Conservation (phyloP, 2,113 vertebrate genomes). For the Campylomormyrus tamandua region DNA sequence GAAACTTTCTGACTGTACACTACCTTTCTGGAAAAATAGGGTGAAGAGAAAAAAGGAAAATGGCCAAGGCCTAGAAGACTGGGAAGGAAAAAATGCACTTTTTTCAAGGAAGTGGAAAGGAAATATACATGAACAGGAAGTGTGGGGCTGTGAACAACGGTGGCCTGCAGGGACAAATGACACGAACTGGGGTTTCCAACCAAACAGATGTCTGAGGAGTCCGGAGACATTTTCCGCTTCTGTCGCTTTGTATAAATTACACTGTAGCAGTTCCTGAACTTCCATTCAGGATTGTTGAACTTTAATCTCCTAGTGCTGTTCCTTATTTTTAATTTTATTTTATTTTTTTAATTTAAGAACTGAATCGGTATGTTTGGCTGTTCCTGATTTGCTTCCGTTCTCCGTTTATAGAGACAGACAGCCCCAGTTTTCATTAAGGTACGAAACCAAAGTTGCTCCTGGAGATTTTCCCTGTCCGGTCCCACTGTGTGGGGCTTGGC, state of each 20-base stretch:
- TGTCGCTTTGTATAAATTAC: conserved; percentile 72
- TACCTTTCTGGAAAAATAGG: conserved; percentile 30
- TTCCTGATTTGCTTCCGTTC: conserved; percentile 35
- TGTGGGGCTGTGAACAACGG: conserved; percentile 15
- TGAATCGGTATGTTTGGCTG: conserved; percentile 31
- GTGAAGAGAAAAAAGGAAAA: conserved; percentile 3
- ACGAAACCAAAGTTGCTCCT: conserved; percentile 90
- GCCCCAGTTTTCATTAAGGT: conserved; percentile 70
- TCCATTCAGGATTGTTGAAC: conserved; percentile 44
- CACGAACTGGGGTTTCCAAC: background rate
- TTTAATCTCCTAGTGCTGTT: conserved; percentile 81
- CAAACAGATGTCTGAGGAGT: conserved; percentile 32
- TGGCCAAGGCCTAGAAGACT: background rate
- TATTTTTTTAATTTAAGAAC: conserved; percentile 34
- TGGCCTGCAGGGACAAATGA: conserved; percentile 26
- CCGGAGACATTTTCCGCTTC: conserved; percentile 39
- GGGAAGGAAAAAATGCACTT: background rate
- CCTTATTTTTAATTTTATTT: conserved; percentile 64
- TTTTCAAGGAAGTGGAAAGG: conserved; percentile 38
- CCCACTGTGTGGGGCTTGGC: conserved; percentile 76
- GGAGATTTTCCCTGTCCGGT: conserved; percentile 59
- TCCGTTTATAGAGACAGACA: conserved; percentile 59
- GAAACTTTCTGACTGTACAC: conserved; percentile 11
- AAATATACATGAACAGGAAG: conserved; percentile 39
- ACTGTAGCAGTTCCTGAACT: conserved; percentile 61